Percentiles rank a stretch among this genome's conserved stretches.
Conservation (phyloP, 2,888 invertebrate genomes). For the Acanthoscelides obtectus region DNA sequence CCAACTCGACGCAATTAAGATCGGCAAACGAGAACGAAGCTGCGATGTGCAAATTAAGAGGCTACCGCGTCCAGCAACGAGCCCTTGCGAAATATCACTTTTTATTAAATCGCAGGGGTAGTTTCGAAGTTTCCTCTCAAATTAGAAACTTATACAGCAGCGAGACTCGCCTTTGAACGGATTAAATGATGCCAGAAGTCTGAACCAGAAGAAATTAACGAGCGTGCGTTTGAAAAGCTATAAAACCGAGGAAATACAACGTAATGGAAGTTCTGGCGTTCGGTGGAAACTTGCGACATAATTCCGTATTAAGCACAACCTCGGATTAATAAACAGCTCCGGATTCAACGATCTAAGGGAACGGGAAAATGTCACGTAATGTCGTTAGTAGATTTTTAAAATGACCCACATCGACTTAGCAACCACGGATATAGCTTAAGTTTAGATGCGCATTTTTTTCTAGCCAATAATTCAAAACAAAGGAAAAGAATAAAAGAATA, state of each 20-base stretch:
- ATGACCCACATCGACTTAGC: background rate
- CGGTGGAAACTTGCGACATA: background rate
- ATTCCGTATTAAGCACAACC: background rate
- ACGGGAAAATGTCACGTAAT: background rate
- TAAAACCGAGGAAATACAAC: background rate
- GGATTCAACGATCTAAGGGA: background rate
- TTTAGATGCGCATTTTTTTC: no score
- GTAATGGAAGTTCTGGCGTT: background rate
- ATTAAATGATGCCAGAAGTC: background rate
- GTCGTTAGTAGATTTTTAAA: background rate
- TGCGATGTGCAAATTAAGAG: background rate
- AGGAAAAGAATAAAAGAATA: no score
- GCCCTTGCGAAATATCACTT: background rate
- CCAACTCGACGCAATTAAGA: no score
- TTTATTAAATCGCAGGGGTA: background rate
- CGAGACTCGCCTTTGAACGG: background rate
- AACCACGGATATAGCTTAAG: no score
- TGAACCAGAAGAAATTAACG: background rate
- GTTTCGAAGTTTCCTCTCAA: background rate
- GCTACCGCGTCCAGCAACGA: background rate
- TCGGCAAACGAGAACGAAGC: background rate
- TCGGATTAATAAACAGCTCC: background rate
- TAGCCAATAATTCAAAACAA: no score
- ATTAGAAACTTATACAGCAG: background rate
- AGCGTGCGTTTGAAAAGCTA: background rate